Base-by-base conservation (phyloP, 2,113 vertebrate genomes). In the Aegithalos caudatus region DNA sequence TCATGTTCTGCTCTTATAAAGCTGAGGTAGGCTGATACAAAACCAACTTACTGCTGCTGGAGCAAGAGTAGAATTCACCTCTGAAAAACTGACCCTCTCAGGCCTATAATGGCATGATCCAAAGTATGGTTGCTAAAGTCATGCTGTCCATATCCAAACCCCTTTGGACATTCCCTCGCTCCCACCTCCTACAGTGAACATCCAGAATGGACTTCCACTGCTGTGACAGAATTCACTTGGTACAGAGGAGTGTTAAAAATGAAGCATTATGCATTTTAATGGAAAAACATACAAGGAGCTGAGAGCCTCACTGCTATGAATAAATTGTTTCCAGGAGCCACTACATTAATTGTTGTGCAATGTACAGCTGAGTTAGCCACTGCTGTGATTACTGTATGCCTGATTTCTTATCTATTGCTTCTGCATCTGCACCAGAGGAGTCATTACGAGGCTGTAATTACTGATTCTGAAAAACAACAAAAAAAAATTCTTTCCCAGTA, bases 391-490 rank as follows among this genome's bases (percentile, higher is more conserved):
- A 72, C 74, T 73, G 17, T 10, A 81, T 70, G 27, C 95, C 90
- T 82, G 92, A 87, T 77, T 94, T 45, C 89, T 96, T 93, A 3
- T 71, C 82, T 95, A 31, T 33, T 92, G 86, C 86, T 97, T 95
- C 92, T 86, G 80, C 50, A 81, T 76, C 95, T 92, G 76, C 71
- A 96, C 79, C 91, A 86, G 40, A 95, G 73, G 66, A 74, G 51
- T 81, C 18, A 12, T 94, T 64, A 94, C 5, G 40, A 58, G 72
- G 57, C 40, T 83, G 29, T 91, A 96, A 97, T 94, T 91, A 93
- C 94, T 8, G 57, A 96, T 94, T 81, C 62, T 76, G 80, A 96
- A 92, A 44, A 91, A 92, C 60, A 88, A 51, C 8, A 14, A 35
- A 18, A 16, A 16, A 44, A 58, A 38, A 33, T 5, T 33, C 21